A percentile compares a stretch with the other conserved stretches of the same genome.
Conservation (phyloP, 2,797 vertebrate species). For the Vultur gryphus region DNA sequence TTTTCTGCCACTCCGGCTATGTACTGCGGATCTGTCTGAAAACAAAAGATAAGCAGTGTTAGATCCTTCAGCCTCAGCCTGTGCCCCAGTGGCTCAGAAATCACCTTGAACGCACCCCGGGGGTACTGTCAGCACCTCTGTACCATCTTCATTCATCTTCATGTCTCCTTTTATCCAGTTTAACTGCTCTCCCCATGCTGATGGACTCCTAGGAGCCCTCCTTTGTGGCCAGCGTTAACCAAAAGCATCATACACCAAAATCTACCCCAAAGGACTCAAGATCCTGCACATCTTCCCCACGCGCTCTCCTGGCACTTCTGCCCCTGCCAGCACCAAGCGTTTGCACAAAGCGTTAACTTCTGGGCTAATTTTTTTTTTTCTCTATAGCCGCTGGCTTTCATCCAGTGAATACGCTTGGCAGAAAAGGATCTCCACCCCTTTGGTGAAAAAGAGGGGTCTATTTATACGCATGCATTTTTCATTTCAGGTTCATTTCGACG, state of each 20-base stretch:
- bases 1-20: conserved; percentile 89
- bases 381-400: background rate
- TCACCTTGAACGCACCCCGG: fast-evolving
- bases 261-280: background rate
- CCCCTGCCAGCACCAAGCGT: background rate
- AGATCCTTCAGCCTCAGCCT: background rate
- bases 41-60: conserved; percentile 30
- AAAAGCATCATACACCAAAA: background rate
- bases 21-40: conserved; percentile 92
- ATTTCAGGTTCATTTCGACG: background rate
- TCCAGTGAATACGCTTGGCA: background rate
- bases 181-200: background rate
- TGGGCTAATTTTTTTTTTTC: background rate
- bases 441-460: background rate
- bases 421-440: background rate
- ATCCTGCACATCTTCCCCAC: background rate
- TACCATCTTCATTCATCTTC: background rate
- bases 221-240: background rate
- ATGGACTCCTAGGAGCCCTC: background rate
- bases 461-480: background rate
- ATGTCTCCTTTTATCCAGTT: background rate
- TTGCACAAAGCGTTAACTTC: background rate
- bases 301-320: background rate
- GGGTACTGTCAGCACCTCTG: background rate
- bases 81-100: background rate